Conservation (phyloP, 2,797 vertebrate genomes). For the Myripristis jacobus region DNA sequence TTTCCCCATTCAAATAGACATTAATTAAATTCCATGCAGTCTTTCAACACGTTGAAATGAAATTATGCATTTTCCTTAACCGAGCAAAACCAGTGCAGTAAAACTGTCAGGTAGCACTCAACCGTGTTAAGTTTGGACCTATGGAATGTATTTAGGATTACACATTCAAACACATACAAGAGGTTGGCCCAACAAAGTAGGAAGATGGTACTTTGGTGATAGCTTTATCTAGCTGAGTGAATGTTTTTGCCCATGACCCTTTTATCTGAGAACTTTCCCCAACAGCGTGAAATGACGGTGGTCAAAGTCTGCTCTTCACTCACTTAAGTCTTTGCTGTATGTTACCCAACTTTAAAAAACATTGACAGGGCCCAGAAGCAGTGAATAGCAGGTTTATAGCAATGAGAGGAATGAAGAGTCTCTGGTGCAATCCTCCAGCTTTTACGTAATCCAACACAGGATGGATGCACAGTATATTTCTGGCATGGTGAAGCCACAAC, state of each 20-base stretch:
- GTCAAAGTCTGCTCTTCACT: slow-evolving; percentile 38
- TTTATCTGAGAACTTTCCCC: slow-evolving; percentile 4
- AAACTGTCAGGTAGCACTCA: background rate
- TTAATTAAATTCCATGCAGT: too few relatives aligned
- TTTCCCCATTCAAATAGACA: too few relatives aligned
- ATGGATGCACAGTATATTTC: background rate
- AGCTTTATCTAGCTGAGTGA: too few relatives aligned
- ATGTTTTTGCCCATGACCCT: too few relatives aligned
- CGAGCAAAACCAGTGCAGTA: background rate
- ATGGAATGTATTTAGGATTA: background rate
- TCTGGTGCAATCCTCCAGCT: background rate
- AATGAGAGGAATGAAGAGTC: background rate
- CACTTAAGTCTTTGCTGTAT: slow-evolving; percentile 11
- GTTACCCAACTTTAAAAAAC: slow-evolving; percentile 9
- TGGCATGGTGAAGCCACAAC: background rate
- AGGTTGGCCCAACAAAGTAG: background rate
- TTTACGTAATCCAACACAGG: background rate
- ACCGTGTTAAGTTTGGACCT: slow-evolving; percentile 10
- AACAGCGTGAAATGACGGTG: slow-evolving; percentile 10
- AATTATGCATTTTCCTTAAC: background rate
- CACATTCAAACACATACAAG: background rate
- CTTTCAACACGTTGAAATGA: background rate
- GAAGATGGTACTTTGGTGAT: background rate
- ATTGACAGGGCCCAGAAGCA: background rate
- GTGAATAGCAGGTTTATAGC: background rate